Conservation (phyloP, 1,140 invertebrate species). For the Solenopsis fugax region DNA sequence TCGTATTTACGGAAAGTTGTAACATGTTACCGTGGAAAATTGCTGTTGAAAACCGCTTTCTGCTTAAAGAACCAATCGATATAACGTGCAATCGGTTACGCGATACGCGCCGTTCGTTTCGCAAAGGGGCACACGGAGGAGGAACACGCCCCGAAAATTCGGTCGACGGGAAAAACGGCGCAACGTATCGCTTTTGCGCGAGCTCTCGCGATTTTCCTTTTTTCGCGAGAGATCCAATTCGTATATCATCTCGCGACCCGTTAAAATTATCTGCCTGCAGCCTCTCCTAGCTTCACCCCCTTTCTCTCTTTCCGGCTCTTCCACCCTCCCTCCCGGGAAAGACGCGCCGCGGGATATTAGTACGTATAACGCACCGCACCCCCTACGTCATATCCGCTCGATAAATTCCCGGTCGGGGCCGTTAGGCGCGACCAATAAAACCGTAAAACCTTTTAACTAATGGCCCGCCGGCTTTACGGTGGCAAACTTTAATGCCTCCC, state of each 20-base stretch:
- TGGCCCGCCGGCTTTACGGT: slow-evolving; percentile 72
- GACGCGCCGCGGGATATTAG: slow-evolving; percentile 68
- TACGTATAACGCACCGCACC: slow-evolving; percentile 46
- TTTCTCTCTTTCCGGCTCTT: neutral
- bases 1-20: slow-evolving; percentile 40
- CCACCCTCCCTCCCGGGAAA: slow-evolving; percentile 6
- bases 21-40: slow-evolving; percentile 34
- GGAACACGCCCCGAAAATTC: slow-evolving; percentile 31
- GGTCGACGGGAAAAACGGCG: slow-evolving; percentile 42
- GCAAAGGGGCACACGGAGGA: neutral
- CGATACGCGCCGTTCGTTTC: slow-evolving; percentile 41
- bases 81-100: slow-evolving; percentile 30
- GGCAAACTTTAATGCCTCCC: slow-evolving; percentile 73
- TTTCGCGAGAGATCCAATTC: slow-evolving; percentile 35
- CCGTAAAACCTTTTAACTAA: slow-evolving; percentile 80
- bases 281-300: neutral
- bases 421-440: slow-evolving; percentile 79
- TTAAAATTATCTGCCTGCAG: slow-evolving; percentile 62
- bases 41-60: slow-evolving; percentile 38
- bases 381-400: slow-evolving; percentile 76
- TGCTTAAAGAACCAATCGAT: neutral
- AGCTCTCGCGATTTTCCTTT: neutral
- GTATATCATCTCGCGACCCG: slow-evolving; percentile 63
- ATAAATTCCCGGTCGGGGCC: slow-evolving; percentile 75
- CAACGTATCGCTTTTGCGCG: slow-evolving; percentile 27